Conservation (phyloP, 1,140 invertebrate genomes). For the Camponotus floridanus region DNA sequence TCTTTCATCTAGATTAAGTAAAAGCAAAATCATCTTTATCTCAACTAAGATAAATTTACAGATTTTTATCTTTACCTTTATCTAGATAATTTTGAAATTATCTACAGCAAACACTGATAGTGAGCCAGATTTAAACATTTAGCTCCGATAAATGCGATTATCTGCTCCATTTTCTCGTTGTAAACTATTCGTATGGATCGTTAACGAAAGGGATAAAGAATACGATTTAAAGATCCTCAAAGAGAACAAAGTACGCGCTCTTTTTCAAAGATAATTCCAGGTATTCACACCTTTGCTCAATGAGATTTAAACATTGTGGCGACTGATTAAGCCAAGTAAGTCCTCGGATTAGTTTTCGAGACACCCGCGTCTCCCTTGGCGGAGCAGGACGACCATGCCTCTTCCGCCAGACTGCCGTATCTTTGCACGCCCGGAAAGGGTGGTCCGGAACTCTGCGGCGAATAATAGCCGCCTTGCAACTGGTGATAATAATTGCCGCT, state of each 20-base stretch:
- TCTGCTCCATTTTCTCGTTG: not conserved
- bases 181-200: not conserved
- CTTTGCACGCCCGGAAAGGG: constrained; percentile 83
- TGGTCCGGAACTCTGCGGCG: constrained; percentile 82
- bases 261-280: not conserved
- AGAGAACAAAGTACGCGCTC: not conserved
- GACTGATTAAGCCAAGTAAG: constrained; percentile 79
- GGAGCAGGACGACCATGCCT: constrained; percentile 79
- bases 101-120: too few species aligned
- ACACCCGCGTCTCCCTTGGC: constrained; percentile 70
- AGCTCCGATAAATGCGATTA: not conserved
- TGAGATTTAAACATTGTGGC: not conserved
- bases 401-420: constrained; percentile 84
- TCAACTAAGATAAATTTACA: too few species aligned
- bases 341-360: constrained; percentile 75
- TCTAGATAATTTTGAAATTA: too few species aligned
- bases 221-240: not conserved
- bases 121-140: not conserved
- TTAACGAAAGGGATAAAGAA: not conserved
- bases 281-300: not conserved
- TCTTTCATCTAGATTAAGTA: too few species aligned
- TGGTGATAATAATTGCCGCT: constrained; percentile 79
- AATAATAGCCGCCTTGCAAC: constrained; percentile 82
- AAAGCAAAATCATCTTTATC: too few species aligned
- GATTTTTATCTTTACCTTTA: too few species aligned